Percentiles rank a stretch among this genome's conserved stretches.
phyloP scores from a whole-genome alignment of 2,888 invertebrate species.

The Noctua pronuba region DNA sequence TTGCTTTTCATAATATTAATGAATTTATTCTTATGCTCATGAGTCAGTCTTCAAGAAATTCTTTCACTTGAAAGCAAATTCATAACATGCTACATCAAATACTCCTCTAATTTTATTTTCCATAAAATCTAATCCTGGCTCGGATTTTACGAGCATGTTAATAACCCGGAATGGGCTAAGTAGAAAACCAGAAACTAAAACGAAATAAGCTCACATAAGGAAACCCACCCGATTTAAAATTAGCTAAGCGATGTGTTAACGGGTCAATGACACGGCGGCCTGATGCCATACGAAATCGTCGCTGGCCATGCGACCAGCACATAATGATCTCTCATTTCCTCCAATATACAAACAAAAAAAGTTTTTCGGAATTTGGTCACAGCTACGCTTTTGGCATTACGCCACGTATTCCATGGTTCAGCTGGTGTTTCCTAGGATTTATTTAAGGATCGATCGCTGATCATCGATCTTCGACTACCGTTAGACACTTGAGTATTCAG shows the following conservation, averaged over 20 bases:
- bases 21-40: constrained; percentile 8
- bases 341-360: constrained; percentile 40
- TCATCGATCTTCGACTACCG: constrained; percentile 47
- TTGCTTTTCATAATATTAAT: constrained; percentile 28
- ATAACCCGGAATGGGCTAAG: constrained; percentile 49
- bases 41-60: background rate
- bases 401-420: constrained; percentile 73
- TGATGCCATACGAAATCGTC: constrained; percentile 79
- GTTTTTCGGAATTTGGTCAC: constrained; percentile 71
- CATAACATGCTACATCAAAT: constrained; percentile 52
- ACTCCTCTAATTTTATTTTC: constrained; percentile 28
- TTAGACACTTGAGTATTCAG: constrained; percentile 32
- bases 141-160: constrained; percentile 57
- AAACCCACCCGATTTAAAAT: constrained; percentile 84
- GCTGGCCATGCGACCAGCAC: constrained; percentile 68
- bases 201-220: constrained; percentile 74
- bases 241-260: constrained; percentile 86
- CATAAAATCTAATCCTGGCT: constrained; percentile 56
- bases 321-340: constrained; percentile 68
- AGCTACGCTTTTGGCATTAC: constrained; percentile 76
- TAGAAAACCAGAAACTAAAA: constrained; percentile 66
- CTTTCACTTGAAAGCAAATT: constrained; percentile 27
- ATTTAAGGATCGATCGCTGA: constrained; percentile 59
- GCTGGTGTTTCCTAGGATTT: constrained; percentile 63
- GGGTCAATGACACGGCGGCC: constrained; percentile 86